phyloP scores from a whole-genome alignment of 1,140 invertebrate genomes.

The Ostrea denselamellosa region DNA sequence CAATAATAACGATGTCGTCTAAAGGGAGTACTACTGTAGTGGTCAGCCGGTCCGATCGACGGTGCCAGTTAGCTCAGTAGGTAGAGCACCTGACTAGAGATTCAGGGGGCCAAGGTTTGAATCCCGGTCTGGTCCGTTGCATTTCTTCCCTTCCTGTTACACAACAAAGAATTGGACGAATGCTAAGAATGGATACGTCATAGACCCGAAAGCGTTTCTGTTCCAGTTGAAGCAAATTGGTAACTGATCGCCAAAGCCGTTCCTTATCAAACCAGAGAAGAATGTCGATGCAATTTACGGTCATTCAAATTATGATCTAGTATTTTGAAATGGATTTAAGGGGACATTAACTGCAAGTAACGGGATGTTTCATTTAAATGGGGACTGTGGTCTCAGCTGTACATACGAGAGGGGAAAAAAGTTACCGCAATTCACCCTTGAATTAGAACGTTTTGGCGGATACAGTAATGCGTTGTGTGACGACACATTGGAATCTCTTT shows the following conservation, averaged over 20 bases:
- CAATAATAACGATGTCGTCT: conserved; percentile 52
- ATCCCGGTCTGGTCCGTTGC: no score
- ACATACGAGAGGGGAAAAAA: conserved; percentile 43
- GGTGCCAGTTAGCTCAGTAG: no score
- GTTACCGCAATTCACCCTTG: no score
- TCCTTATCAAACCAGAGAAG: background rate
- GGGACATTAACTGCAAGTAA: background rate
- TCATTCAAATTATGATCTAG: conserved; percentile 41
- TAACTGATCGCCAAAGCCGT: background rate
- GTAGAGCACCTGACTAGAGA: no score
- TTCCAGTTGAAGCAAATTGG: conserved; percentile 47
- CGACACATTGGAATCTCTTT: no score
- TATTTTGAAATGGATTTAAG: conserved; percentile 46
- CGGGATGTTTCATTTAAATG: conserved; percentile 21
- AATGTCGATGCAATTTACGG: background rate
- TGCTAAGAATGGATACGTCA: background rate
- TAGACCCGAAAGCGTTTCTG: conserved; percentile 57
- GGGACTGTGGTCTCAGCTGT: background rate
- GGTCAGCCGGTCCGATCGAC: no score
- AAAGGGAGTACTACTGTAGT: conserved; percentile 58
- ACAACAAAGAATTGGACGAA: conserved; percentile 45
- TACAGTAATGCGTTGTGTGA: no score
- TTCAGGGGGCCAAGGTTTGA: no score
- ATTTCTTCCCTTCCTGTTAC: no score
- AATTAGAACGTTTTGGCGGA: no score